These are phyloP conservation scores for Parthenolecanium corni DNA, from an alignment of 2,888 invertebrate species.

Conservation along the genomic window DNA sequence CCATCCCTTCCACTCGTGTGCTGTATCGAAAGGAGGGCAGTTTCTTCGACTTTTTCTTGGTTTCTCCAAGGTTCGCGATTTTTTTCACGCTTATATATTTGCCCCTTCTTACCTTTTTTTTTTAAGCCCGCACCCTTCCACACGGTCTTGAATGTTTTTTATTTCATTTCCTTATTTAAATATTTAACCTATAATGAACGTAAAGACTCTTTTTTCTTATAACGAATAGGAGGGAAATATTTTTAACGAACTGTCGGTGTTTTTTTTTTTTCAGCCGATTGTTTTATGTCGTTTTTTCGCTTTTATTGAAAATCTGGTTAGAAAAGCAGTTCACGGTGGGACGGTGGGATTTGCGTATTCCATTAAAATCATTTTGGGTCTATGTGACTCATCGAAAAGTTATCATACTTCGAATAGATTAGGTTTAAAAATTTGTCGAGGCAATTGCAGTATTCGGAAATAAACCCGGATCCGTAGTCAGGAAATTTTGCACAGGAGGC, in stretches of 20 bases:
- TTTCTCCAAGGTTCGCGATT: neutral
- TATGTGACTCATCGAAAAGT: too few relatives aligned
- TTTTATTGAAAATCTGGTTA: neutral
- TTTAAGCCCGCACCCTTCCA: neutral
- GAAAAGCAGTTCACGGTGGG: too few relatives aligned
- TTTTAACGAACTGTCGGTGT: constrained; percentile 16
- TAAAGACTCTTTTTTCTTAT: constrained; percentile 2
- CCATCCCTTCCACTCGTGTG: too few relatives aligned
- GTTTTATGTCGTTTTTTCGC: neutral
- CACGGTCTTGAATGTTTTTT: neutral
- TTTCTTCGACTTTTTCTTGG: too few relatives aligned
- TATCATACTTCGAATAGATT: too few relatives aligned
- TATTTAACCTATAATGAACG: constrained; percentile 24
- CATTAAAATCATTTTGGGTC: too few relatives aligned
- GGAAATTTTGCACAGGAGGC: too few relatives aligned
- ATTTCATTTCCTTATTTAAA: constrained; percentile 15
- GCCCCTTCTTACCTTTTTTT: neutral
- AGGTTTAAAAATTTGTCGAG: too few relatives aligned
- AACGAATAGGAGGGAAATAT: constrained; percentile 6
- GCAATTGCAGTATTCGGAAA: too few relatives aligned
- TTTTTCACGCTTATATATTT: neutral
- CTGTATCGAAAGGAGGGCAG: too few relatives aligned
- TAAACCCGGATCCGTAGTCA: too few relatives aligned
- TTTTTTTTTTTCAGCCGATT: neutral
- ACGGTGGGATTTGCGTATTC: too few relatives aligned